A percentile compares a stretch with the other conserved stretches of the same genome.
Conservation (phyloP, 2,888 invertebrate genomes). For the Deilephila elpenor region DNA sequence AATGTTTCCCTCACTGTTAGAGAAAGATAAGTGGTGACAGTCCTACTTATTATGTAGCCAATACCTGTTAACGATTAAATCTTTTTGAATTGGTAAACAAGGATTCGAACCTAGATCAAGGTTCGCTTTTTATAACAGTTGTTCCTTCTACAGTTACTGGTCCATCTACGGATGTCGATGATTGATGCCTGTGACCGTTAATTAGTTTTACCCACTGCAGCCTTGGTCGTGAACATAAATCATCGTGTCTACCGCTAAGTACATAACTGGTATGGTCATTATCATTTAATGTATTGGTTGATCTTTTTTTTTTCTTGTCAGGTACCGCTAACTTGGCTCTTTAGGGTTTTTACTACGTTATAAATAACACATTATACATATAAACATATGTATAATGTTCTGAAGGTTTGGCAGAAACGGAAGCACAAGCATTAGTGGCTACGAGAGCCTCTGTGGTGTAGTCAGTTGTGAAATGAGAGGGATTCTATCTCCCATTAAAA, state of each 20-base stretch:
- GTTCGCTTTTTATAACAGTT: too few relatives aligned
- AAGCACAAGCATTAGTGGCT: too few relatives aligned
- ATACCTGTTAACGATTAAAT: background rate
- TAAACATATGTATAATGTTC: too few relatives aligned
- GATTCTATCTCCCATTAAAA: too few relatives aligned
- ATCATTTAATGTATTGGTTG: background rate
- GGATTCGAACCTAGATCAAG: too few relatives aligned
- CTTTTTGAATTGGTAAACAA: too few relatives aligned
- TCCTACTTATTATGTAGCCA: background rate
- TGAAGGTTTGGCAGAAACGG: too few relatives aligned
- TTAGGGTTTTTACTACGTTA: background rate
- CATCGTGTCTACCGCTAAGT: background rate
- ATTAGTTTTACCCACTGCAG: constrained; percentile 3
- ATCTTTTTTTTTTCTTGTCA: background rate
- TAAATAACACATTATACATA: too few relatives aligned
- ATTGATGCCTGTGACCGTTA: constrained; percentile 15
- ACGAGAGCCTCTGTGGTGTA: too few relatives aligned
- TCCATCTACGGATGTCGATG: constrained; percentile 11
- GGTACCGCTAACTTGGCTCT: background rate
- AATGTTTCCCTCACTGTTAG: too few relatives aligned
- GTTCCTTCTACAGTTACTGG: background rate
- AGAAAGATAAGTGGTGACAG: background rate
- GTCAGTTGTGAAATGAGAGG: too few relatives aligned
- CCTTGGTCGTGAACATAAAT: constrained; percentile 8
- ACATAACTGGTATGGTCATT: constrained; percentile 12